Evolutionary conservation across 2,888 invertebrate genomes (phyloP).

Genomic region (Cephus nigrinus): DNA sequence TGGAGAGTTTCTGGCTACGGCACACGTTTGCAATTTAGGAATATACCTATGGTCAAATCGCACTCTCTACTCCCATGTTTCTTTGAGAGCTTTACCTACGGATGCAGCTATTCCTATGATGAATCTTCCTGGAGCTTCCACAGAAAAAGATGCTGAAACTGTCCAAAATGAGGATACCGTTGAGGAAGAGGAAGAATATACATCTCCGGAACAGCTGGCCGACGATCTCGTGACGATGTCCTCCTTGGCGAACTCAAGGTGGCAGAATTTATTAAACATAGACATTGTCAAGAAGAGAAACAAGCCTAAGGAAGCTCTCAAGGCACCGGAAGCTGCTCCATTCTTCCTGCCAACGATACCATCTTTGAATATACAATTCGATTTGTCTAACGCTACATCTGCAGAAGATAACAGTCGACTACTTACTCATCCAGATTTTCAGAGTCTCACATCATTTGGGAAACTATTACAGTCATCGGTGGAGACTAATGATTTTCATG

Average conservation of each 20-base stretch:
- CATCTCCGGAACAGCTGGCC: slow-evolving; percentile 81
- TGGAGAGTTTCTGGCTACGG: slow-evolving; percentile 89
- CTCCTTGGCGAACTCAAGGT: slow-evolving; percentile 84
- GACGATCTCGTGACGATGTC: slow-evolving; percentile 87
- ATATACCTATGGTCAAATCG: slow-evolving; percentile 95
- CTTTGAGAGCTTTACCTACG: slow-evolving; percentile 75
- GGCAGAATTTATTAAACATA: slow-evolving; percentile 90
- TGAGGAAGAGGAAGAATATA: slow-evolving; percentile 72
- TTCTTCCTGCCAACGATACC: slow-evolving; percentile 95
- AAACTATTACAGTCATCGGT: slow-evolving; percentile 71
- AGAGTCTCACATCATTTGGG: slow-evolving; percentile 78
- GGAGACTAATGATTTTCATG: slow-evolving; percentile 68
- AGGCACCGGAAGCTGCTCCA: slow-evolving; percentile 88
- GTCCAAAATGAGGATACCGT: slow-evolving; percentile 71
- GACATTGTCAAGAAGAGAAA: slow-evolving; percentile 89
- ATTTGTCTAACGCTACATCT: slow-evolving; percentile 69
- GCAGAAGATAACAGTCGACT: slow-evolving; percentile 66
- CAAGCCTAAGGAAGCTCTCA: slow-evolving; percentile 87
- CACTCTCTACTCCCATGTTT: slow-evolving; percentile 83
- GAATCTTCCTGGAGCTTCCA: slow-evolving; percentile 66
- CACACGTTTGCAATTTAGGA: slow-evolving; percentile 88
- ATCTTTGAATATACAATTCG: slow-evolving; percentile 85
- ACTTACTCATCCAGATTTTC: slow-evolving; percentile 71
- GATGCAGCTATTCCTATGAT: slow-evolving; percentile 69
- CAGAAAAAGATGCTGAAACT: slow-evolving; percentile 72